Evolutionary conservation across 1,140 invertebrate genomes (phyloP).

Genomic region (Apocrypta bakeri): DNA sequence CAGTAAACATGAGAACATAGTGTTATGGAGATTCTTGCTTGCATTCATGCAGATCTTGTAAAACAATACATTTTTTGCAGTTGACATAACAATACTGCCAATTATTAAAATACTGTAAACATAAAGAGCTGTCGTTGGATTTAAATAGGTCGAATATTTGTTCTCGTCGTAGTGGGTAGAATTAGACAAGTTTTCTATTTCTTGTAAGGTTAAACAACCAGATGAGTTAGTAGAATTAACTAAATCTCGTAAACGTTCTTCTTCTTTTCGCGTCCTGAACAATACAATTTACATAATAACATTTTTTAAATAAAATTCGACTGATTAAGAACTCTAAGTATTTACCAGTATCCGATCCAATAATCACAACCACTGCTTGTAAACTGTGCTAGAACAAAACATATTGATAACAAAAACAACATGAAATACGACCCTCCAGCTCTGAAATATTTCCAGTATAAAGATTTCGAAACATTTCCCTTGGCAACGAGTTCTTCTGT

Average conservation of each 20-base stretch:
- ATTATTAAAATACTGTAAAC: slow-evolving; percentile 69
- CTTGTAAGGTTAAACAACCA: background rate
- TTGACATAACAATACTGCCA: slow-evolving; percentile 63
- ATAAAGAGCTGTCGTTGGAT: slow-evolving; percentile 61
- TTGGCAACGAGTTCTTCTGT: slow-evolving; percentile 77
- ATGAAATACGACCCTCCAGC: slow-evolving; percentile 75
- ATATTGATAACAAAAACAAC: slow-evolving; percentile 67
- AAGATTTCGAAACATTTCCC: slow-evolving; percentile 74
- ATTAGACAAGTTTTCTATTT: background rate
- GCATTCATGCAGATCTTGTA: slow-evolving; percentile 79
- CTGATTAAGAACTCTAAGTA: background rate
- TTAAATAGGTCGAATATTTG: background rate
- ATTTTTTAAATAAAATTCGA: background rate
- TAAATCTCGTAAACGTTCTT: slow-evolving; percentile 48
- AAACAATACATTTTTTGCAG: slow-evolving; percentile 71
- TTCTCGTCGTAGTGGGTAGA: background rate
- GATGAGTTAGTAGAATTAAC: slow-evolving; percentile 32
- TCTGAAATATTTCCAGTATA: slow-evolving; percentile 76
- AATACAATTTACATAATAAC: slow-evolving; percentile 22
- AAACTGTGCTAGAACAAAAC: slow-evolving; percentile 72
- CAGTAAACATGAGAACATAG: slow-evolving; percentile 78
- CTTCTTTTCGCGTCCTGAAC: slow-evolving; percentile 70
- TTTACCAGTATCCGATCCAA: slow-evolving; percentile 76
- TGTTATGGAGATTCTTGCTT: slow-evolving; percentile 80
- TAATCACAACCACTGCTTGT: slow-evolving; percentile 77